phyloP scores from a whole-genome alignment of 2,888 invertebrate species.

The Molanna angustata region DNA sequence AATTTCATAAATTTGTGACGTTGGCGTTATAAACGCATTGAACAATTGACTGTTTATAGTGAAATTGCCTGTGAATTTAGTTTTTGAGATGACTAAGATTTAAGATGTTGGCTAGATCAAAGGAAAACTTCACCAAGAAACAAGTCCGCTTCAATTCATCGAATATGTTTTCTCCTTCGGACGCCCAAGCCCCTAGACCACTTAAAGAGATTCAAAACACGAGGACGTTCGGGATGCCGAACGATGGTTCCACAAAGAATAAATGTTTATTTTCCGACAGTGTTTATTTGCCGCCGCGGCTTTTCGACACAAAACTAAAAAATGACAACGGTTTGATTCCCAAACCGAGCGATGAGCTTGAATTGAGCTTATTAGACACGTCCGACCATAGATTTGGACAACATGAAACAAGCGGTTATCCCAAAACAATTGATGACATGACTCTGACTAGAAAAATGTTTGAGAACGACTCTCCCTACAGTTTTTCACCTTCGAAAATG shows the following conservation, averaged over 20 bases:
- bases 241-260: neutral
- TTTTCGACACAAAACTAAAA: neutral
- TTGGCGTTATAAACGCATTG: too few relatives aligned
- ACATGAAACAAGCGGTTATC: neutral
- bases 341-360: constrained; percentile 20
- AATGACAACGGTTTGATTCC: constrained; percentile 1
- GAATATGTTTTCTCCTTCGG: constrained; percentile 1
- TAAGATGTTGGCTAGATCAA: too few relatives aligned
- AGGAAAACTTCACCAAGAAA: constrained; percentile 12
- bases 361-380: constrained; percentile 23
- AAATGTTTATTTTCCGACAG: neutral
- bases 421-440: neutral
- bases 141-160: constrained; percentile 25
- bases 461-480: constrained; percentile 21
- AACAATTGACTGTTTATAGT: too few relatives aligned
- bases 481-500: constrained; percentile 17
- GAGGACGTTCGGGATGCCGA: neutral
- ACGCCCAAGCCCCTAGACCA: constrained; percentile 16
- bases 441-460: neutral
- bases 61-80: too few relatives aligned
- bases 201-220: constrained; percentile 12
- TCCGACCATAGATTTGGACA: neutral
- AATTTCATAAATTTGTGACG: too few relatives aligned
- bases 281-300: neutral
- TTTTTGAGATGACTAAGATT: too few relatives aligned